Conservation (phyloP, 2,888 invertebrate species). For the Lydus trimaculatus region DNA sequence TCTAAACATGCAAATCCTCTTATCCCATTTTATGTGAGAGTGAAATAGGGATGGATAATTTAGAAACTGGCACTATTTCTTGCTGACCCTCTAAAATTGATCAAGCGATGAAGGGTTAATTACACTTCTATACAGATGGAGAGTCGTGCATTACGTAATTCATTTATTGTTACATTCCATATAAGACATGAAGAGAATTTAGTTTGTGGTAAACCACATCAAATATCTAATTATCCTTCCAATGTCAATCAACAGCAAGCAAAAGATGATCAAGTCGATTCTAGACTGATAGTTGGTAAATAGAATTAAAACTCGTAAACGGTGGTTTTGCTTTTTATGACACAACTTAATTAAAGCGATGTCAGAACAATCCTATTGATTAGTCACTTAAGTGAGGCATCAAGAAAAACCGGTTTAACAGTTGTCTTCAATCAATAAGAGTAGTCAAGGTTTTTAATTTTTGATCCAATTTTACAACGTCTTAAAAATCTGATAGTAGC, state of each 20-base stretch:
- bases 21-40: conserved; percentile 20
- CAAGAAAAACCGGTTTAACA: background rate
- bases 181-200: too few relatives aligned
- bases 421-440: background rate
- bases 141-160: background rate
- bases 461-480: background rate
- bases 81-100: conserved; percentile 31
- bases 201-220: too few relatives aligned
- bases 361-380: background rate
- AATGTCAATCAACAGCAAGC: background rate
- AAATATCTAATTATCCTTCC: background rate
- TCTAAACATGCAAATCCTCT: conserved; percentile 33
- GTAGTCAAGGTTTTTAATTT: background rate
- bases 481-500: background rate
- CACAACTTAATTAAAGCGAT: background rate
- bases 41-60: conserved; percentile 21
- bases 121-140: conserved; percentile 20
- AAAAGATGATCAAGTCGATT: background rate
- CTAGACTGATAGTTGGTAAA: background rate
- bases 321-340: background rate
- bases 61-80: conserved; percentile 23
- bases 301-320: background rate
- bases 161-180: background rate
- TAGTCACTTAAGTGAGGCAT: background rate
- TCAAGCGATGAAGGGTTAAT: conserved; percentile 33